Percentiles rank a stretch among this genome's conserved stretches.
Conservation (phyloP, 2,797 vertebrate genomes). For the Masticophis lateralis region DNA sequence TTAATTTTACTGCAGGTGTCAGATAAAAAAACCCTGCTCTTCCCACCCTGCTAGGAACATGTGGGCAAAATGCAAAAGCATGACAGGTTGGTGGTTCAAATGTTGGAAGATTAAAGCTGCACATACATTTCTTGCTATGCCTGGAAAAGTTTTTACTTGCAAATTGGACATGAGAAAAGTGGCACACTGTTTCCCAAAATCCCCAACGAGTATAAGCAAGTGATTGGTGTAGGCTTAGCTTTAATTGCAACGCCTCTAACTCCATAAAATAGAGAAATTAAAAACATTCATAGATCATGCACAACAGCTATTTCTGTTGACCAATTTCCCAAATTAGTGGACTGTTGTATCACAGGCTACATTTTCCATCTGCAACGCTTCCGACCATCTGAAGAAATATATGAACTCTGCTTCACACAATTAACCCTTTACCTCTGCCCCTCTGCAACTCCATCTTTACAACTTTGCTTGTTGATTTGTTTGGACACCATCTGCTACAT, state of each 20-base stretch:
- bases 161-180: background rate
- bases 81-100: conserved; percentile 61
- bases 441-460: conserved; percentile 78
- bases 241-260: conserved; percentile 58
- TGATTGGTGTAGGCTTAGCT: conserved; percentile 17
- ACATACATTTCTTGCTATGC: conserved; percentile 60
- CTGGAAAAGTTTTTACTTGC: conserved; percentile 45
- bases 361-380: conserved; percentile 87
- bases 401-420: conserved; percentile 60
- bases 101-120: conserved; percentile 59
- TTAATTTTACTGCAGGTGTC: conserved; percentile 72
- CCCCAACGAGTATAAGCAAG: conserved; percentile 34
- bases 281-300: conserved; percentile 70
- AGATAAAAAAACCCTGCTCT: conserved; percentile 64
- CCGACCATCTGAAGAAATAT: conserved; percentile 86
- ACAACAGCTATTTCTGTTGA: conserved; percentile 73
- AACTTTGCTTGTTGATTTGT: conserved; percentile 81
- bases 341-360: conserved; percentile 74
- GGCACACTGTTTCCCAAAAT: conserved; percentile 18
- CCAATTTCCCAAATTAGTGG: conserved; percentile 73
- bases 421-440: conserved; percentile 54
- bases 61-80: conserved; percentile 51
- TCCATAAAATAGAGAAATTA: conserved; percentile 70
- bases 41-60: conserved; percentile 56
- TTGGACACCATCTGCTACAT: conserved; percentile 84